Evolutionary conservation across 2,797 vertebrate genomes (phyloP).

Genomic region (Nothura maculosa): DNA sequence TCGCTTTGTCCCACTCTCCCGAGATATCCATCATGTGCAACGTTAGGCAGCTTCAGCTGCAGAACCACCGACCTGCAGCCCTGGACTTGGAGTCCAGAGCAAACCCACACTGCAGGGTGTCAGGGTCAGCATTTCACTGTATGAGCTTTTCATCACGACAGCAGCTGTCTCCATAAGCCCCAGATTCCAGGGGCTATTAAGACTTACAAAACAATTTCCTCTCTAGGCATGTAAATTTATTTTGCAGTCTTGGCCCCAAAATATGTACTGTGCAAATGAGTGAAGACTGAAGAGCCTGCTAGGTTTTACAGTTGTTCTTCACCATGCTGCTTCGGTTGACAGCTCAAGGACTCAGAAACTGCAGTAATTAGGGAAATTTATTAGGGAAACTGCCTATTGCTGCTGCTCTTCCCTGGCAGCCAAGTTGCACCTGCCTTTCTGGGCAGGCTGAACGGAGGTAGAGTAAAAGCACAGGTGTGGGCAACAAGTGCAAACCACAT

Average conservation of each 20-base stretch:
- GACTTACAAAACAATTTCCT: conserved; percentile 30
- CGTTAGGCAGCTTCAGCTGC: not conserved
- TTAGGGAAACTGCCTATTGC: not conserved
- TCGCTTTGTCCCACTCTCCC: conserved; percentile 8
- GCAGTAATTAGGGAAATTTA: not conserved
- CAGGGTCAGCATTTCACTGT: conserved; percentile 46
- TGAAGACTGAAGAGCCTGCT: not conserved
- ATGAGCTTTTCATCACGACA: conserved; percentile 63
- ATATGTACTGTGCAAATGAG: not conserved
- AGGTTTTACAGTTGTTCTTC: not conserved
- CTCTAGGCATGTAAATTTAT: not conserved
- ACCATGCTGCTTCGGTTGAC: not conserved
- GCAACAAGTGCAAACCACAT: conserved; percentile 29
- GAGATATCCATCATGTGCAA: not conserved
- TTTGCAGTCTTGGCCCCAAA: not conserved
- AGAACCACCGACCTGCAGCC: conserved; percentile 15
- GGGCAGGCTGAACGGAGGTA: conserved; percentile 15
- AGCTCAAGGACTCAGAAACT: conserved; percentile 1
- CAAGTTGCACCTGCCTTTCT: not conserved
- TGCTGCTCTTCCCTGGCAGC: conserved; percentile 33
- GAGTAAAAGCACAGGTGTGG: conserved; percentile 11
- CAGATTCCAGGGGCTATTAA: conserved; percentile 54
- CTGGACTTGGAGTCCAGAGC: conserved; percentile 41
- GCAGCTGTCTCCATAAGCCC: conserved; percentile 65
- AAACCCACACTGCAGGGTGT: conserved; percentile 34